Evolutionary conservation across 2,113 vertebrate genomes (phyloP).

Genomic region (Lipophrys pholis): DNA sequence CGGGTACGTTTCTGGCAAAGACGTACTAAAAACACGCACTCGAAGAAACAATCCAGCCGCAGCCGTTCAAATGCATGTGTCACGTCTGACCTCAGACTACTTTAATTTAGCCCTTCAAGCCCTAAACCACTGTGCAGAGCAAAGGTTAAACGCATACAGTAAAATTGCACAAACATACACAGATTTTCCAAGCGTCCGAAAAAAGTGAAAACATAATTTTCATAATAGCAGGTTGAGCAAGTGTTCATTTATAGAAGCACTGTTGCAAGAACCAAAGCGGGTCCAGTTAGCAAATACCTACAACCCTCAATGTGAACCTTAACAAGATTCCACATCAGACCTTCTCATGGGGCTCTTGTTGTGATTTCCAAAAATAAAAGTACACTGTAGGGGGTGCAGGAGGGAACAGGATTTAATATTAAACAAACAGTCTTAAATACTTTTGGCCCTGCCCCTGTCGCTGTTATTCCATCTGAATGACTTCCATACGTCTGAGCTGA

Average conservation of each 20-base stretch:
- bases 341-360: constrained; percentile 52
- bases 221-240: constrained; percentile 76
- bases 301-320: constrained; percentile 63
- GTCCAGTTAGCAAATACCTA: constrained; percentile 61
- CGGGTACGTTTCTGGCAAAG: too few species aligned
- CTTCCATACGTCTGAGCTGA: constrained; percentile 53
- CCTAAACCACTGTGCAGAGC: constrained; percentile 19
- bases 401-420: constrained; percentile 52
- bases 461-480: constrained; percentile 41
- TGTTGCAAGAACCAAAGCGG: constrained; percentile 56
- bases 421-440: constrained; percentile 46
- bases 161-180: constrained; percentile 30
- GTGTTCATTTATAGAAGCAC: constrained; percentile 71
- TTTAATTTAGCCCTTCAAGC: constrained; percentile 32
- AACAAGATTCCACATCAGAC: constrained; percentile 58
- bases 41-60: neutral
- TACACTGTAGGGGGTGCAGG: constrained; percentile 34
- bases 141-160: constrained; percentile 47
- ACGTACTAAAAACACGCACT: constrained; percentile 14
- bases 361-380: constrained; percentile 65
- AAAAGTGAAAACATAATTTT: constrained; percentile 72
- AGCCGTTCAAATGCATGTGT: neutral
- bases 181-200: constrained; percentile 49
- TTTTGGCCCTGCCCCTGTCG: constrained; percentile 41
- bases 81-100: constrained; percentile 42